phyloP scores from a whole-genome alignment of 1,140 invertebrate genomes.

The Antheraea mylitta region DNA sequence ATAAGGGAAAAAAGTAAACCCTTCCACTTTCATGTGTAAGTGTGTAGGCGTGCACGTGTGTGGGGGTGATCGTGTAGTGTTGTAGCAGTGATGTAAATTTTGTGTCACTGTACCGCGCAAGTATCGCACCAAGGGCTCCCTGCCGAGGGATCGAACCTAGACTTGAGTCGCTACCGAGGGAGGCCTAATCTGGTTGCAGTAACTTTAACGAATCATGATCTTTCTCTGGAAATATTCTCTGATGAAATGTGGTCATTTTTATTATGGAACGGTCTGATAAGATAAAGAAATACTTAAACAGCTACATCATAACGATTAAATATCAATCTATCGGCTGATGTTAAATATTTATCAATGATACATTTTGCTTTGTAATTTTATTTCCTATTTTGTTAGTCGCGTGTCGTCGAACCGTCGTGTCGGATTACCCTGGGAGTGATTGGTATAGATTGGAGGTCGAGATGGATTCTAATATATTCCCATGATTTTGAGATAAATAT shows the following conservation, averaged over 20 bases:
- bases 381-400: slow-evolving; percentile 8
- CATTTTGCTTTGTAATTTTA: slow-evolving; percentile 3
- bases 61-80: no score
- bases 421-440: slow-evolving; percentile 14
- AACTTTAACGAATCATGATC: no score
- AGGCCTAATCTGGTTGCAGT: no score
- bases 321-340: not conserved
- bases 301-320: not conserved
- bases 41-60: no score
- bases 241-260: not conserved
- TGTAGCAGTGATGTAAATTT: no score
- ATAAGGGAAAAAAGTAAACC: no score
- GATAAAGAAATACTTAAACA: not conserved
- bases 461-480: slow-evolving; percentile 4
- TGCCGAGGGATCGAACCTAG: no score
- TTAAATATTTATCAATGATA: slow-evolving; percentile 1
- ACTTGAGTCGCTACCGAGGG: no score
- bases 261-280: not conserved
- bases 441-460: not conserved
- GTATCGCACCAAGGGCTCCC: no score
- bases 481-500: slow-evolving; percentile 7
- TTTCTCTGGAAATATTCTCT: no score
- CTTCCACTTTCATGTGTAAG: no score
- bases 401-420: slow-evolving; percentile 6
- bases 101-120: no score